These are phyloP conservation scores for Perognathus longimembris DNA, from an alignment of 2,113 vertebrate genomes.

Conservation along the genomic window DNA sequence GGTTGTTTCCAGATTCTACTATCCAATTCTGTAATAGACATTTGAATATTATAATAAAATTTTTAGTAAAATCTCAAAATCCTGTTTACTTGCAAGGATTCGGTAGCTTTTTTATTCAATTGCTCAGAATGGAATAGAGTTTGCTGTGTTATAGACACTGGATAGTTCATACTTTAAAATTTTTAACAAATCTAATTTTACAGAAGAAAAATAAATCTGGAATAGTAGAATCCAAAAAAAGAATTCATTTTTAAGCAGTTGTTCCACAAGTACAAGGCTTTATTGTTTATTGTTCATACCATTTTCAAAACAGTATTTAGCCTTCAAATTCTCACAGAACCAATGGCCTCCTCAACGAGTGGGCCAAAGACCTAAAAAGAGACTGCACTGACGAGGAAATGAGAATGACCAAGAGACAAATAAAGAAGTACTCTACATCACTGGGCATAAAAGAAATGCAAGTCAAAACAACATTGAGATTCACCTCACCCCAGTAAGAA, in stretches of 20 bases:
- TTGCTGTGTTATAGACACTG: not conserved
- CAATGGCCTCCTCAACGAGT: too few relatives aligned
- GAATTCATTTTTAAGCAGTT: not conserved
- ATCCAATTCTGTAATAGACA: not conserved
- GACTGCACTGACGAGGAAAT: too few relatives aligned
- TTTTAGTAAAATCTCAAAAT: not conserved
- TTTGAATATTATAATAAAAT: not conserved
- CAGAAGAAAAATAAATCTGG: not conserved
- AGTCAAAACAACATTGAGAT: too few relatives aligned
- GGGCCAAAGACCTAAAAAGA: too few relatives aligned
- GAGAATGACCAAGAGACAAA: too few relatives aligned
- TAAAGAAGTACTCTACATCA: too few relatives aligned
- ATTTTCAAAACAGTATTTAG: not conserved
- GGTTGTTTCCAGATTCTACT: not conserved
- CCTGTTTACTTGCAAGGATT: not conserved
- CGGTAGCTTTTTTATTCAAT: not conserved
- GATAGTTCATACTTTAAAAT: not conserved
- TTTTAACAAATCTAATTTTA: conserved; percentile 26
- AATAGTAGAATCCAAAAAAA: not conserved
- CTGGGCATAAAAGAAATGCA: too few relatives aligned
- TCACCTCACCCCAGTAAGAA: too few relatives aligned
- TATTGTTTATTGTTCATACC: not conserved
- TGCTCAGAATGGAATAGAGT: not conserved
- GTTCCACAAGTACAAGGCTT: not conserved
- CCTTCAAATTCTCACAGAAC: too few relatives aligned